These are phyloP conservation scores for Sylvilagus floridanus DNA, from an alignment of 2,797 vertebrate species.

Conservation along the genomic window DNA sequence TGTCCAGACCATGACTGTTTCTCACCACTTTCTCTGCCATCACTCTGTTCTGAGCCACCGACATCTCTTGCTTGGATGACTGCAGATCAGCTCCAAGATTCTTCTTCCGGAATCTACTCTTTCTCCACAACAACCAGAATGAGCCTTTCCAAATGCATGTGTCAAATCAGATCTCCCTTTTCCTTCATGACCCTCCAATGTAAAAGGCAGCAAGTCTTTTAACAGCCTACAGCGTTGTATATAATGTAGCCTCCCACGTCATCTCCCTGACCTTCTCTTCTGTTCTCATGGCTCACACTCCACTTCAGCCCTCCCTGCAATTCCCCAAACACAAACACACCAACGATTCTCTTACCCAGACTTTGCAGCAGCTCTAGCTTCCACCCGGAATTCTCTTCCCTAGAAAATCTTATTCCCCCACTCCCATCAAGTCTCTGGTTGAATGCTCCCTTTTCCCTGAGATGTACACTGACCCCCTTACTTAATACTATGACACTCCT, in stretches of 20 bases:
- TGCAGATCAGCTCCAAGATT: no score
- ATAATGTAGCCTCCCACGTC: not conserved
- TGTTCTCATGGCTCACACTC: not conserved
- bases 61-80: not conserved
- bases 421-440: not conserved
- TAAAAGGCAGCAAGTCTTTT: not conserved
- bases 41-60: not conserved
- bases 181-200: not conserved
- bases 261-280: not conserved
- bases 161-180: not conserved
- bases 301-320: not conserved
- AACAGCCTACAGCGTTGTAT: no score
- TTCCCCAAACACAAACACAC: not conserved
- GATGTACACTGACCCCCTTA: not conserved
- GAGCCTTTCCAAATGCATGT: not conserved
- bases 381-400: not conserved
- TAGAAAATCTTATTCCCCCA: not conserved
- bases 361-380: not conserved
- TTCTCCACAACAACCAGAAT: not conserved
- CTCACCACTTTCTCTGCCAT: not conserved
- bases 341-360: not conserved
- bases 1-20: not conserved
- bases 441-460: slow-evolving; percentile 2
- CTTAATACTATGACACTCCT: not conserved
- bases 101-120: not conserved